Evolutionary conservation across 2,888 invertebrate genomes (phyloP).

Genomic region (Hanleya hanleyi): DNA sequence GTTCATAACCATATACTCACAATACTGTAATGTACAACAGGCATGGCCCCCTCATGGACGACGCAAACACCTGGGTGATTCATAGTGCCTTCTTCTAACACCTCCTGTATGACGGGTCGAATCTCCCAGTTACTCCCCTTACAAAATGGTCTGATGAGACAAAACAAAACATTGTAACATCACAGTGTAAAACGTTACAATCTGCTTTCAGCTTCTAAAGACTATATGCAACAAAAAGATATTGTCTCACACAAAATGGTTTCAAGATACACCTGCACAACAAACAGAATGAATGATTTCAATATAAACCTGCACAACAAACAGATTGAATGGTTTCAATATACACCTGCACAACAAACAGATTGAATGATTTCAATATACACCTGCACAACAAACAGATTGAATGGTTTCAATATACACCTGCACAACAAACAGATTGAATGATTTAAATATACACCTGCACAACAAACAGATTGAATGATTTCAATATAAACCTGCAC

Average conservation of each 20-base stretch:
- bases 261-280: neutral
- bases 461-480: too few species aligned
- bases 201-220: too few species aligned
- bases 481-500: too few species aligned
- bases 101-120: conserved; percentile 46
- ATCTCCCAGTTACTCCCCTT: conserved; percentile 55
- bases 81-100: conserved; percentile 39
- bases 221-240: too few species aligned
- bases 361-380: too few species aligned
- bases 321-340: too few species aligned
- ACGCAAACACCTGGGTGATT: conserved; percentile 47
- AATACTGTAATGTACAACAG: conserved; percentile 56
- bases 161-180: neutral
- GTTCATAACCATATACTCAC: conserved; percentile 33
- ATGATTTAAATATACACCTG: too few species aligned
- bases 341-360: too few species aligned
- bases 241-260: neutral
- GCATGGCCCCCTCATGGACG: conserved; percentile 41
- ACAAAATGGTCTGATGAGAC: conserved; percentile 55
- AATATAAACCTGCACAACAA: too few species aligned
- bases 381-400: too few species aligned
- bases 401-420: too few species aligned
- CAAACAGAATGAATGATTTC: neutral
- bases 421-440: too few species aligned
- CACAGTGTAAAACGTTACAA: neutral